Conservation (phyloP, 1,140 invertebrate species). For the Hyles euphorbiae region DNA sequence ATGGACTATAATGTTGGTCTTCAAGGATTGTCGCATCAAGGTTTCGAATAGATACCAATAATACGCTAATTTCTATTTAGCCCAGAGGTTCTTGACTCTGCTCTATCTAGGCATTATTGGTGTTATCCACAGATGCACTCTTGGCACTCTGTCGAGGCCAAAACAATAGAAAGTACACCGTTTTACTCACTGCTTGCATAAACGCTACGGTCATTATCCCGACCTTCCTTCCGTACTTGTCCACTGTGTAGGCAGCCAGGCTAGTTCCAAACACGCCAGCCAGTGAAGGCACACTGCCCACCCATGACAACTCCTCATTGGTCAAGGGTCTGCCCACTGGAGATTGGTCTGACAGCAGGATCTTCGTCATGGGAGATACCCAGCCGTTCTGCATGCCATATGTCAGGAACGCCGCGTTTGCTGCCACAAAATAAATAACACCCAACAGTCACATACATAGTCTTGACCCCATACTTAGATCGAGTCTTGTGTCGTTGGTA, state of each 20-base stretch:
- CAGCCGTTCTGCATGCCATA: slow-evolving; percentile 75
- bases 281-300: slow-evolving; percentile 52
- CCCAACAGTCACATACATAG: too few species aligned
- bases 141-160: too few species aligned
- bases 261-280: slow-evolving; percentile 11
- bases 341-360: slow-evolving; percentile 53
- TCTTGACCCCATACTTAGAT: too few species aligned
- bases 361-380: slow-evolving; percentile 70
- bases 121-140: too few species aligned
- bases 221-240: slow-evolving; percentile 15
- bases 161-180: too few species aligned
- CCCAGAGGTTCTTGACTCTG: too few species aligned
- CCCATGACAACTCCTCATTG: slow-evolving; percentile 60
- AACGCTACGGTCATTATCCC: slow-evolving; percentile 7
- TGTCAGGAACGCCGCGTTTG: slow-evolving; percentile 61
- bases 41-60: too few species aligned
- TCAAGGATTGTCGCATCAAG: too few species aligned
- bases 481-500: too few species aligned
- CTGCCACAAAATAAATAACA: slow-evolving; percentile 39
- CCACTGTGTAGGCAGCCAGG: slow-evolving; percentile 3
- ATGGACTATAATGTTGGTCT: too few species aligned
- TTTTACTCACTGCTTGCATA: slow-evolving; percentile 15
- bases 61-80: too few species aligned
- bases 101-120: too few species aligned
- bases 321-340: slow-evolving; percentile 66